phyloP scores from a whole-genome alignment of 1,140 invertebrate species.

The Oryzaephilus surinamensis region DNA sequence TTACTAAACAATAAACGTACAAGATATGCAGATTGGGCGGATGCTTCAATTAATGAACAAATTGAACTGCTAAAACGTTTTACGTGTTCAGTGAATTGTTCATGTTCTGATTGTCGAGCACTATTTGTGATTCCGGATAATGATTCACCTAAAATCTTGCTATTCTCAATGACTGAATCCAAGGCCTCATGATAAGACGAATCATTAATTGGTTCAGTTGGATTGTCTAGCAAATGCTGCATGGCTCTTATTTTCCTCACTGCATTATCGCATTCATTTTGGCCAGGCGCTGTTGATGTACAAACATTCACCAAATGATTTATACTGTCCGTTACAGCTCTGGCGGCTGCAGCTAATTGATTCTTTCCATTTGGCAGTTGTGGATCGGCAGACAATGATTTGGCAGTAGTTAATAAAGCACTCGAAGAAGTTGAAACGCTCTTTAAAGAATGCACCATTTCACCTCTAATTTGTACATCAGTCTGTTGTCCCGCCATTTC shows the following conservation, averaged over 20 bases:
- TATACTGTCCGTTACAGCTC: constrained; percentile 85
- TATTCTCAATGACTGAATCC: constrained; percentile 89
- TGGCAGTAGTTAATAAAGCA: constrained; percentile 77
- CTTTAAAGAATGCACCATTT: constrained; percentile 78
- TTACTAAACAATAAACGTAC: constrained; percentile 37
- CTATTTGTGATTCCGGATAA: constrained; percentile 91
- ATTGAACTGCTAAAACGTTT: constrained; percentile 76
- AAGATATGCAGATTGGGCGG: constrained; percentile 87
- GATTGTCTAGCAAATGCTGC: constrained; percentile 71
- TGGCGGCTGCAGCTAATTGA: constrained; percentile 72
- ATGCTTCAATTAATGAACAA: constrained; percentile 86
- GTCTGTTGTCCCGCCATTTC: constrained; percentile 72
- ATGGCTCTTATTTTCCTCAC: constrained; percentile 86
- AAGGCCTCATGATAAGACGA: constrained; percentile 90
- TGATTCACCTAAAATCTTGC: constrained; percentile 76
- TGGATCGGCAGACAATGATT: constrained; percentile 80
- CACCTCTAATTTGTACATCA: constrained; percentile 55
- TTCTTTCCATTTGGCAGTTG: constrained; percentile 84
- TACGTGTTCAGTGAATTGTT: constrained; percentile 80
- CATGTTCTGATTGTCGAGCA: constrained; percentile 79
- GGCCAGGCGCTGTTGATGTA: constrained; percentile 72
- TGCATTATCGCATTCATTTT: constrained; percentile 95
- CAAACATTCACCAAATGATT: constrained; percentile 81
- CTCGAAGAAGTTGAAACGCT: constrained; percentile 81
- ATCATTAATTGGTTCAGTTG: constrained; percentile 79